Evolutionary conservation across 2,888 invertebrate species (phyloP), one percentile per base, ranked within the genome.

Genomic region (Amblyjoppa fuscipennis): DNA sequence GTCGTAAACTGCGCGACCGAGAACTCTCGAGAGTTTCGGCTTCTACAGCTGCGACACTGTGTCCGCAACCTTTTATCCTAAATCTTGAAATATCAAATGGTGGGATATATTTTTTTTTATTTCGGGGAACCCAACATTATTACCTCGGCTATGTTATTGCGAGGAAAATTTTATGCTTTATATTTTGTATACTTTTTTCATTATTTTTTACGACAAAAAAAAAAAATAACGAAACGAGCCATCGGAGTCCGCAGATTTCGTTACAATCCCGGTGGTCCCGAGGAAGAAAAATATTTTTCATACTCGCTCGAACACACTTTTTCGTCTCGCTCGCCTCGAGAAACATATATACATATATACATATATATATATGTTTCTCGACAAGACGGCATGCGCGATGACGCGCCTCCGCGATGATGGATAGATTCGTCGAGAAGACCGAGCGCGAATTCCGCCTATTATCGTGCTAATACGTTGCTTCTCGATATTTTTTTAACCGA

Each of bases 281-380:
- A 87, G 74, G 83, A 81, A 86, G 70, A 86, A 89, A 88, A 88
- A 88, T 87, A 86, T 88, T 90, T 87, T 76, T 87, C 83, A 71
- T 85, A 28, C 76, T 73, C 73, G 73, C 76, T 74, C 77, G 41
- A 76, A 49, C 34, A 49, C 49, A 51, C 64, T 59, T 34, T 81
- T 56, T 71, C 41, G 56, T 61, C 56, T 76, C 9, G 75, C 71
- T 76, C 70, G 38, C 66, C 64, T 38, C 53, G 9, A 64, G n/a
- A 69, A 71, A 77, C 45, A 3, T 45, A 13, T 45, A 45, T 45
- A 45, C 13, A 13, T 11, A 45, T 74, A 81, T 69, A 16, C 69
- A 41, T 41, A 9, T 11, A 9, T 7, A 41, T 73, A 81, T 68
- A 79, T 80, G 83, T 77, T 53, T 20, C 20, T 20, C 20, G 20